Base-by-base conservation (phyloP, 92 coral and sea anemone genomes). In the Scolanthus callimorphus region DNA sequence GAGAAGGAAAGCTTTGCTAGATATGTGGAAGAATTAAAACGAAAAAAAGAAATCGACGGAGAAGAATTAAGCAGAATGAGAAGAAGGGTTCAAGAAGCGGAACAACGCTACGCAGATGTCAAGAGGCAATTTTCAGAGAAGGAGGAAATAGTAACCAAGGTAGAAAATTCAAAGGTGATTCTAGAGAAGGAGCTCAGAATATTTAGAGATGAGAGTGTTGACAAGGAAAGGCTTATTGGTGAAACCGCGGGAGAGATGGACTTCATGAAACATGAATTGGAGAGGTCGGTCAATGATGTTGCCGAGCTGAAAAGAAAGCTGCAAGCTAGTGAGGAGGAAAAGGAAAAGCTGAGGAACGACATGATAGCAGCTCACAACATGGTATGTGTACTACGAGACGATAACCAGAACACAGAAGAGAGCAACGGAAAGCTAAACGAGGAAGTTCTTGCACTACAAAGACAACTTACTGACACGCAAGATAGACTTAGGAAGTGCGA, bases 291-390 rank as follows among this genome's bases (percentile, higher is more conserved):
- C 30, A 73, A 62, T 28, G 62, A 76, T 49, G 60, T 84, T 24
- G 55, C 59, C 15, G 77, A 67, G 62, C 63, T 80, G 25, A 67
- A 88, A 62, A 43, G 67, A 47, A 69, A 65, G 29, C 62, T 92
- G 17, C 61, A 88, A 52, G 62, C 48, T n/a, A 54, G 79, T 49
- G 91, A 69, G 46, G 87, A 80, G 28, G 96, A 80, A 57, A 92
- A 84, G 24, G 96, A 63, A 27, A 85, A 73, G 57, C 59, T 76
- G 45, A 63, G 82, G 70, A 89, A 69, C 57, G 96, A 88, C 29
- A 56, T 60, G 48, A 88, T 88, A 23, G 20, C 82, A 38, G 66
- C 84, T 1, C 96, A 88, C 25, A 88, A 88, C 49, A 52, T 73
- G 22, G 51, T 78, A 21, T 83, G 96, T 39, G 55, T 63, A 66